A percentile compares a stretch with the other conserved stretches of the same genome.
phyloP scores from a whole-genome alignment of 2,888 invertebrate genomes.

The Lasioglossum zephyrum region DNA sequence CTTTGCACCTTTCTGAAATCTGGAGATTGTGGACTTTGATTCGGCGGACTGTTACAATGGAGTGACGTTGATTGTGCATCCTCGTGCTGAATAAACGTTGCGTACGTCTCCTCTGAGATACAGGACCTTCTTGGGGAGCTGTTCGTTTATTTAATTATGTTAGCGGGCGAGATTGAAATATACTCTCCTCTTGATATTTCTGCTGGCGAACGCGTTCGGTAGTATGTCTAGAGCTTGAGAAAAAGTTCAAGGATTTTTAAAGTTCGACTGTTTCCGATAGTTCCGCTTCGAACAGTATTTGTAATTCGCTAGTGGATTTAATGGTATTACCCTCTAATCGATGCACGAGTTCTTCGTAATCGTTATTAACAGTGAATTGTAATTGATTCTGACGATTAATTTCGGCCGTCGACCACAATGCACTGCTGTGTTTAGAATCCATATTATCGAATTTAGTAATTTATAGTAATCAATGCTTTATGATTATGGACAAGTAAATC shows the following conservation, averaged over 20 bases:
- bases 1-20: background rate
- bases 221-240: too few relatives aligned
- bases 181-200: background rate
- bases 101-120: too few relatives aligned
- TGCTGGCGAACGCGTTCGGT: too few relatives aligned
- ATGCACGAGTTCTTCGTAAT: background rate
- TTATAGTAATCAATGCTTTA: slow-evolving; percentile 25
- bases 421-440: slow-evolving; percentile 8
- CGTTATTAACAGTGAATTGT: slow-evolving; percentile 12
- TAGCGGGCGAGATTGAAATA: background rate
- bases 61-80: background rate
- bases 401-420: background rate
- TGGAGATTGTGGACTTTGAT: background rate
- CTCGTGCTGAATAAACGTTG: background rate
- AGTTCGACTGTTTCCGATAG: background rate
- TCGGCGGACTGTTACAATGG: background rate
- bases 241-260: too few relatives aligned
- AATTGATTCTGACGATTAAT: slow-evolving; percentile 3
- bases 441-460: slow-evolving; percentile 1
- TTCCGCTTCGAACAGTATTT: background rate
- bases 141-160: background rate
- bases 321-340: background rate
- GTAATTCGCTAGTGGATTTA: background rate
- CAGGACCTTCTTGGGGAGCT: background rate
- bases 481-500: background rate